Conservation (phyloP, 2,888 invertebrate species). For the Synanthedon myopaeformis region DNA sequence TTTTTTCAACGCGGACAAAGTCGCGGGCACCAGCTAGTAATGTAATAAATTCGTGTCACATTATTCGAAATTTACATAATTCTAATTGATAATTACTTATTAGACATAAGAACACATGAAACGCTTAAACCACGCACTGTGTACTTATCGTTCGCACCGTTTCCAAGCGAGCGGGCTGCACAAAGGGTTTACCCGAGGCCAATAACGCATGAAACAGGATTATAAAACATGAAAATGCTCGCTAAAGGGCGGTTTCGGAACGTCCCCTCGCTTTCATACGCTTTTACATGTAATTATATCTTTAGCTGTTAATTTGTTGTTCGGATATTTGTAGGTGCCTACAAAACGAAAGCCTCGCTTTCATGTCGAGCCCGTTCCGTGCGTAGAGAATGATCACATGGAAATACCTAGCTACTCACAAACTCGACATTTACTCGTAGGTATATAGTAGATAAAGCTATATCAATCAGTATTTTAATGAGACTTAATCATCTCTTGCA, state of each 20-base stretch:
- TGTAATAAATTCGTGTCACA: no score
- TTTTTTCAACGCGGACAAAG: no score
- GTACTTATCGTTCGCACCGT: slow-evolving; percentile 14
- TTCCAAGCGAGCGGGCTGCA: slow-evolving; percentile 23
- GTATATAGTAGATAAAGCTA: no score
- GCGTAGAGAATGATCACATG: no score
- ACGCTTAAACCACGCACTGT: neutral
- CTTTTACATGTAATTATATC: slow-evolving; percentile 48
- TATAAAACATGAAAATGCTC: slow-evolving; percentile 63
- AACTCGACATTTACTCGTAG: no score
- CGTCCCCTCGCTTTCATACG: slow-evolving; percentile 20
- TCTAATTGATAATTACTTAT: neutral
- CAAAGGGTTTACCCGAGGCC: slow-evolving; percentile 44
- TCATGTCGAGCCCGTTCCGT: neutral
- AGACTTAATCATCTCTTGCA: no score
- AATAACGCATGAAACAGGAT: slow-evolving; percentile 69
- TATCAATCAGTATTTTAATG: no score
- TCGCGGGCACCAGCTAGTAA: no score
- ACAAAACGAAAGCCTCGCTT: neutral
- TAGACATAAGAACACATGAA: neutral
- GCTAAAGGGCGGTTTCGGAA: slow-evolving; percentile 42
- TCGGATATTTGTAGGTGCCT: neutral
- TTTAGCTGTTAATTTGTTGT: slow-evolving; percentile 44
- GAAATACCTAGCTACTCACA: no score
- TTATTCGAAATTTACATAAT: neutral